phyloP scores from a whole-genome alignment of 1,140 invertebrate genomes.

The Drosophila truncata region DNA sequence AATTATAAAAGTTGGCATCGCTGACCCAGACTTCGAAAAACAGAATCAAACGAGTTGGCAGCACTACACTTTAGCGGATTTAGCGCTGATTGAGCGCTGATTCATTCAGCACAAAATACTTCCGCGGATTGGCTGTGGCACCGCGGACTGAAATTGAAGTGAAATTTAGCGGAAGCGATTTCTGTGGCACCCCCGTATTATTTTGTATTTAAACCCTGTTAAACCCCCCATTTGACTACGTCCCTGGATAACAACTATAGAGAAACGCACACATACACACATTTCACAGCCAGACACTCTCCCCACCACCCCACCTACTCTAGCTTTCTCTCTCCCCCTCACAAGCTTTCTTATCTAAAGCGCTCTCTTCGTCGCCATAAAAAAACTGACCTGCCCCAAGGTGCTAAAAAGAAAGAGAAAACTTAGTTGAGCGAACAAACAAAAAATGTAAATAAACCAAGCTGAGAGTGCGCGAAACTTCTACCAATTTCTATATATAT shows the following conservation, averaged over 20 bases:
- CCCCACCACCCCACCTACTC: neutral
- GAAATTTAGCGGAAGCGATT: too few relatives aligned
- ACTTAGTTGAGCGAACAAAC: neutral
- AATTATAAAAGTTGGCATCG: too few relatives aligned
- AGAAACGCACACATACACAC: neutral
- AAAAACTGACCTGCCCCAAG: constrained; percentile 49
- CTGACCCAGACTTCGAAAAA: too few relatives aligned
- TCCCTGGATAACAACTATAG: neutral
- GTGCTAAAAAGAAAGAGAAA: constrained; percentile 6
- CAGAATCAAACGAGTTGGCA: too few relatives aligned
- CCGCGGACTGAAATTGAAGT: too few relatives aligned
- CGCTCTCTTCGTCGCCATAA: constrained; percentile 5
- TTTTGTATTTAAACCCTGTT: neutral
- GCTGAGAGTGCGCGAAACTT: constrained; percentile 15
- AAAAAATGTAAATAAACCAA: constrained; percentile 31
- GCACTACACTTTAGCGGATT: too few relatives aligned
- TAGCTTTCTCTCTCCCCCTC: neutral
- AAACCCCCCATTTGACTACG: neutral
- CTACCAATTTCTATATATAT: constrained; percentile 9
- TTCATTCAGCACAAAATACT: too few relatives aligned
- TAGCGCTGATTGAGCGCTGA: too few relatives aligned
- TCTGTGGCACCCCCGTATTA: too few relatives aligned
- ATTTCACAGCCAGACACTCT: constrained; percentile 12
- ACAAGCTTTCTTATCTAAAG: neutral
- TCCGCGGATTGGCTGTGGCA: too few relatives aligned